Evolutionary conservation across 2,888 invertebrate genomes (phyloP), one percentile per base, ranked within the genome.

Genomic region (Philopedon plagiatum): DNA sequence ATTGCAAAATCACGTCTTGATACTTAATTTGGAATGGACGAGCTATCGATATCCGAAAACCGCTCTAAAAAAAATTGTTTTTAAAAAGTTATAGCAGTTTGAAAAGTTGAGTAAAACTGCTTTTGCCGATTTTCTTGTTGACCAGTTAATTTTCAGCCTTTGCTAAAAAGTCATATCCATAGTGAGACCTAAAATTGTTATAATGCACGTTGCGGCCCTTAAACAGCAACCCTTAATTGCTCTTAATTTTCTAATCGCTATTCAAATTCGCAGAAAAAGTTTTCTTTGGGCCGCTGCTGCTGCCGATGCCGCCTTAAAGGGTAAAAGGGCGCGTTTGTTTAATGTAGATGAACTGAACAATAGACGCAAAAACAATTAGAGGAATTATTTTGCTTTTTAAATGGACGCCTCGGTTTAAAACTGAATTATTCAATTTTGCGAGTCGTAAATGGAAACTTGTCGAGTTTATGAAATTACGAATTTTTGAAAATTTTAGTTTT

Each of bases 231-330:
- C 75, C 79, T 78, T 80, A 80, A 80, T 80, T 80, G 79, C 77
- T 75, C 79, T 79, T 79, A 79, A 80, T 79, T 79, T 78, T 75
- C 76, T 79, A 79, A 79, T 80, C 80, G 78, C 77, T 78, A 79
- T 79, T 79, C 78, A 78, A 77, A 78, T 79, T 78, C 76, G 67
- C 49, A 49, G 64, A 76, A 77, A 79, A 79, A 78, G 73, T 78
- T 76, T 71, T 58, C 62, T 49, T 67, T 32, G 7, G 56, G 39
- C 29, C 46, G 21, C 46, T 9, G 26, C n/a, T n/a, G n/a, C n/a
- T n/a, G n/a, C n/a, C n/a, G n/a, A n/a, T n/a, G n/a, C n/a, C n/a
- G n/a, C n/a, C n/a, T n/a, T 21, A 44, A 56, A 63, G 65, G 57
- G 63, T 44, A 64, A 41, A 62, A 56, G 70, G 69, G 70, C 58